Percentiles rank a stretch among this genome's conserved stretches.
phyloP scores from a whole-genome alignment of 2,797 vertebrate genomes.

The Gephyroberyx darwinii region DNA sequence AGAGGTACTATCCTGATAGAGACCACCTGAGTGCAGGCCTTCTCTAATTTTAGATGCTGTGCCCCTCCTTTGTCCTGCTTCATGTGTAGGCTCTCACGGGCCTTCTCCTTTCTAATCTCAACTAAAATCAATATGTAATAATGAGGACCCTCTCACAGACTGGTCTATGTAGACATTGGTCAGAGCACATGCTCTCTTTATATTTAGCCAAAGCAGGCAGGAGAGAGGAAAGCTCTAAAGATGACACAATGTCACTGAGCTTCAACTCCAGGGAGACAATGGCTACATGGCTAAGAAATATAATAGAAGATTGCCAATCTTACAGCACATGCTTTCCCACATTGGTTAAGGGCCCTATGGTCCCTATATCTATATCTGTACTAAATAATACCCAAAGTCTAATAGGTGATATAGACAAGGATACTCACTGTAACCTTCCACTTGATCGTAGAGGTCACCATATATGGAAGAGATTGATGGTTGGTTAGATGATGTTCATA shows the following conservation, averaged over 20 bases:
- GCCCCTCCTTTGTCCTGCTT: conserved; percentile 17
- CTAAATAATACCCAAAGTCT: background rate
- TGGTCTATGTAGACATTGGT: conserved; percentile 37
- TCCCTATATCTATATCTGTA: background rate
- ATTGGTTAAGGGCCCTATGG: too few species aligned
- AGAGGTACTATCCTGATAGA: conserved; percentile 13
- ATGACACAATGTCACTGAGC: conserved; percentile 7
- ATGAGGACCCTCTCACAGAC: conserved; percentile 28
- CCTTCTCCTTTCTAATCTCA: conserved; percentile 17
- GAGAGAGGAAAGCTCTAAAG: conserved; percentile 3
- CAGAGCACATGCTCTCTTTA: conserved; percentile 20
- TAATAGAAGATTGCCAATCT: background rate
- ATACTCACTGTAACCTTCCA: background rate
- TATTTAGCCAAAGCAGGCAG: conserved; percentile 11
- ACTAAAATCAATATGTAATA: conserved; percentile 49
- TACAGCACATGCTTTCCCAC: background rate
- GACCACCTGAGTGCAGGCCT: conserved; percentile 2
- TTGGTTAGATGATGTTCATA: background rate
- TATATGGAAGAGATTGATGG: background rate
- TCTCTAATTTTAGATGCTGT: conserved; percentile 16
- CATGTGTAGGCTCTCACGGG: conserved; percentile 28
- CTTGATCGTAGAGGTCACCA: background rate
- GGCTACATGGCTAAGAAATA: background rate
- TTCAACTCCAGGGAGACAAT: conserved; percentile 17
- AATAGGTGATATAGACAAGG: background rate